These are phyloP conservation scores for Sycophila sp. DNA, from an alignment of 1,140 invertebrate genomes.

Conservation along the genomic window DNA sequence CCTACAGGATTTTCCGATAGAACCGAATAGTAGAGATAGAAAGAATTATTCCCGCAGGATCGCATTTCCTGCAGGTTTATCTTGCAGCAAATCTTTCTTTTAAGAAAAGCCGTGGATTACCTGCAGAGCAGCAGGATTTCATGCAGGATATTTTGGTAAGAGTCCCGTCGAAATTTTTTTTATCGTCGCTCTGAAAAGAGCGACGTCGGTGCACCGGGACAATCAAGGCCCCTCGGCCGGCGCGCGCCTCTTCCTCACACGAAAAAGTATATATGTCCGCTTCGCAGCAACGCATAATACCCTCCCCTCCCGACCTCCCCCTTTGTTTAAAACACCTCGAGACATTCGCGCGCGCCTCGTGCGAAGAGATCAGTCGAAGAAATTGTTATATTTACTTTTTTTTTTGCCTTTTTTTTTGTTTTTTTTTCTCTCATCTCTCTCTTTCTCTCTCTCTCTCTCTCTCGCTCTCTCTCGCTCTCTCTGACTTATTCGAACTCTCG, in stretches of 20 bases:
- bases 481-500: neutral
- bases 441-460: constrained; percentile 17
- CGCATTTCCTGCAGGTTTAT: too few relatives aligned
- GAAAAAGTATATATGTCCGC: neutral
- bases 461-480: neutral
- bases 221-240: neutral
- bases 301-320: too few relatives aligned
- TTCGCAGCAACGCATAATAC: too few relatives aligned
- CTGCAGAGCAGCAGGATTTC: too few relatives aligned
- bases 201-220: neutral
- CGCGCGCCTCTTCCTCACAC: neutral
- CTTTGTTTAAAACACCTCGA: too few relatives aligned
- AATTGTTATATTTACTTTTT: neutral
- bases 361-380: constrained; percentile 23
- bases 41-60: too few relatives aligned
- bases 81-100: too few relatives aligned
- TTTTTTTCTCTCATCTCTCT: neutral
- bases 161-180: constrained; percentile 18
- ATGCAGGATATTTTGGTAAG: too few relatives aligned
- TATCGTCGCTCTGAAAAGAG: constrained; percentile 11
- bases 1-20: too few relatives aligned
- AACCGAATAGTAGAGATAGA: too few relatives aligned
- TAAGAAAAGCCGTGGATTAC: too few relatives aligned
- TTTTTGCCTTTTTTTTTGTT: neutral
- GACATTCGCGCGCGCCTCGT: neutral